Evolutionary conservation across 2,888 invertebrate species (phyloP).

Genomic region (Priocnemis perturbator): DNA sequence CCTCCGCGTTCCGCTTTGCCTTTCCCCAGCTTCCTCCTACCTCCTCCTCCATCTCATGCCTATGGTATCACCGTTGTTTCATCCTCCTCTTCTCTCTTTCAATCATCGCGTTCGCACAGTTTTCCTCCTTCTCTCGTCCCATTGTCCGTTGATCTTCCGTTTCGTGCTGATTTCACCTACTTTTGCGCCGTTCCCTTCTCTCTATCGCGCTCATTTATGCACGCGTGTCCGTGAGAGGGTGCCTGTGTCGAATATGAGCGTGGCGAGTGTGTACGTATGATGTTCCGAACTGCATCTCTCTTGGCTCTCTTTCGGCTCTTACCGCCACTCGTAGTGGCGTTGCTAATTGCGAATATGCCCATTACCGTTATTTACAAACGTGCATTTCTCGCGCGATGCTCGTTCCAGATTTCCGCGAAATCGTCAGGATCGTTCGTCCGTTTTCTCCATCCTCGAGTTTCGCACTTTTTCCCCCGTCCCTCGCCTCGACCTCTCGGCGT

Average conservation of each 20-base stretch:
- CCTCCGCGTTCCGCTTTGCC: constrained; percentile 2
- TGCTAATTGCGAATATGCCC: constrained; percentile 55
- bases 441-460: background rate
- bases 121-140: background rate
- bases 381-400: constrained; percentile 11
- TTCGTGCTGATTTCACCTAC: no score
- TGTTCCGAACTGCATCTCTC: constrained; percentile 35
- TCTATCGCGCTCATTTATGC: background rate
- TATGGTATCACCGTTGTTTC: background rate
- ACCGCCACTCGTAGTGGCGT: constrained; percentile 31
- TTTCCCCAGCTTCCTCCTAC: background rate
- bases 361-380: constrained; percentile 55
- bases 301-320: constrained; percentile 38
- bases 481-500: background rate
- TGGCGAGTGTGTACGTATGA: background rate
- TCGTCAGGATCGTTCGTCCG: constrained; percentile 32
- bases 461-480: constrained; percentile 1
- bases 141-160: background rate
- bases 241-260: background rate
- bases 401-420: constrained; percentile 35
- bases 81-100: constrained; percentile 11
- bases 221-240: background rate
- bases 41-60: background rate
- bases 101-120: constrained; percentile 13
- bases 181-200: background rate